Evolutionary conservation across 2,888 invertebrate species (phyloP), one percentile per base, ranked within the genome.

Genomic region (Hyposoter dolosus): DNA sequence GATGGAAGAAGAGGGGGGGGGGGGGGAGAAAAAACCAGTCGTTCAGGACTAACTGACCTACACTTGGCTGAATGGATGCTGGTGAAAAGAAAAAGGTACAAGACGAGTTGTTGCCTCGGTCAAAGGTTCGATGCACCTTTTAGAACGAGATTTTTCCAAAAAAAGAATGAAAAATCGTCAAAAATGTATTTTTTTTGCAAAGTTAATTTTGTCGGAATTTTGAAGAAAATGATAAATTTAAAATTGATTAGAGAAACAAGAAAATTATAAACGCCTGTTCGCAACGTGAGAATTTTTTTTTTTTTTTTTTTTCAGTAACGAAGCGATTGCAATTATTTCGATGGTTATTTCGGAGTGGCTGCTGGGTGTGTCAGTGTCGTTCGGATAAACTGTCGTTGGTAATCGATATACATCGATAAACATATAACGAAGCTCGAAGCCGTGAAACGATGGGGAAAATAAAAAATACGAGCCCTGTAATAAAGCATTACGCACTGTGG

Each of bases 21-120:
- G 32, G 32, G 28, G 63, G 28, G 65, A 17, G n/a, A n/a, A n/a
- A 6, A 69, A 69, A 71, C 71, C 71, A 71, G 71, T 71, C 35
- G 71, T 23, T 32, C 71, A 50, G 50, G 71, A 50, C 50, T 71
- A 71, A 71, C 71, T 71, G 71, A 71, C 71, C 71, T 71, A 47
- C 50, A 53, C 32, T 71, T 12, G 71, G 71, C 35, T 32, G 3
- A 10, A 10, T 32, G 9, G 2, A 10, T 28, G n/a, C 50, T 10
- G 35, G 60, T 60, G 50, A 9, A 40, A 53, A 9, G 28, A 15
- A 43, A 32, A 9, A 47, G 19, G 32, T 15, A 60, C 32, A 32
- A 50, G 35, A 53, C n/a, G 3, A 32, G 32, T 10, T 12, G n/a
- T 71, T 32, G 40, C n/a, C 50, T 71, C n/a, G 71, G 50, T 71